Evolutionary conservation across 2,113 vertebrate genomes (phyloP).

Genomic region (Macrotus californicus): DNA sequence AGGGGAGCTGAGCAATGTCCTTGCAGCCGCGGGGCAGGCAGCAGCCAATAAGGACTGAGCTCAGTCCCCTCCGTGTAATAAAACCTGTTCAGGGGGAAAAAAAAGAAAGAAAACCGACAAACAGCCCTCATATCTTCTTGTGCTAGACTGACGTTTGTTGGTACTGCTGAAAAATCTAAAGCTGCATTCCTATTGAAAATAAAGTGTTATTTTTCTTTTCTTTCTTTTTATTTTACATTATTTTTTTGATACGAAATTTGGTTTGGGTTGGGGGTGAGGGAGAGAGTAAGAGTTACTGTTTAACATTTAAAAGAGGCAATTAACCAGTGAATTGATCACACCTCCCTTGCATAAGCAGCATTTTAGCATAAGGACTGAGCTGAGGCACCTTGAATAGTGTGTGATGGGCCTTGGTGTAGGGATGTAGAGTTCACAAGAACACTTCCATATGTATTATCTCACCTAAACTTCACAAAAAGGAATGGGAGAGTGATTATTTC

Average conservation of each 20-base stretch:
- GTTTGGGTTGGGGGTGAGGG: not conserved
- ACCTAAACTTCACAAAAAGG: not conserved
- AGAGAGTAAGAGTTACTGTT: not conserved
- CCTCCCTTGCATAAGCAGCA: not conserved
- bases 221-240: not conserved
- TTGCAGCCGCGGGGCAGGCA: too few species aligned
- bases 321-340: not conserved
- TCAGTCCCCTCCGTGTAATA: too few species aligned
- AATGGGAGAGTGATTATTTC: not conserved
- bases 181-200: conserved; percentile 7
- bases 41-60: too few species aligned
- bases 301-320: not conserved
- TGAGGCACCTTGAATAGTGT: not conserved
- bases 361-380: not conserved
- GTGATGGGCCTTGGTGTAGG: not conserved
- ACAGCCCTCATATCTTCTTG: not conserved
- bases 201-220: not conserved
- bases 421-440: not conserved
- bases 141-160: not conserved
- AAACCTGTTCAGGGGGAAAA: too few species aligned
- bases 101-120: too few species aligned
- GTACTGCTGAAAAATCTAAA: not conserved
- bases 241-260: not conserved
- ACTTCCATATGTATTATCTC: not conserved
- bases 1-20: too few species aligned